phyloP scores from a whole-genome alignment of 2,113 vertebrate species.

The Verasper variegatus region DNA sequence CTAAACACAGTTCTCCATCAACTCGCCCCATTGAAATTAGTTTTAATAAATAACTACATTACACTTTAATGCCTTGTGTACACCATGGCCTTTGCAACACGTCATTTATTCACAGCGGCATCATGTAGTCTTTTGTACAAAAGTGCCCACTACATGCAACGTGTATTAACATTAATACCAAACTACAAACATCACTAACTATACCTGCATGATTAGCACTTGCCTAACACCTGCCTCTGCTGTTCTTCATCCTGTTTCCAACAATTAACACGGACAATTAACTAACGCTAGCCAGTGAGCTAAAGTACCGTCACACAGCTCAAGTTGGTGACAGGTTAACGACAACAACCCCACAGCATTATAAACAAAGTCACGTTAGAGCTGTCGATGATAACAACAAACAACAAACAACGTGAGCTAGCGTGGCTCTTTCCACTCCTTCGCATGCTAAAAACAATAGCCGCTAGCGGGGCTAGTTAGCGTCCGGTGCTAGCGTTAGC shows the following conservation, averaged over 20 bases:
- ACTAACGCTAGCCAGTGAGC: background rate
- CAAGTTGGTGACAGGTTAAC: background rate
- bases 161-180: too few relatives aligned
- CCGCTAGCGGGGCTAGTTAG: conserved; percentile 15
- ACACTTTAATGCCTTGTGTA: too few relatives aligned
- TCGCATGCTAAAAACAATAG: background rate
- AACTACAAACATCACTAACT: too few relatives aligned
- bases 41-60: too few relatives aligned
- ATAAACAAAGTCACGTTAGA: background rate
- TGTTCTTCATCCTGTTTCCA: too few relatives aligned
- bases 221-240: background rate
- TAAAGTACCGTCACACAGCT: background rate
- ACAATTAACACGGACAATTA: background rate
- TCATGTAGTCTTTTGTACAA: too few relatives aligned
- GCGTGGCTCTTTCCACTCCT: too few relatives aligned
- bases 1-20: too few relatives aligned
- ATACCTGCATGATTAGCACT: background rate
- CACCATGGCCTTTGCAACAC: too few relatives aligned
- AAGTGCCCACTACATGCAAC: too few relatives aligned
- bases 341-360: background rate
- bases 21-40: too few relatives aligned
- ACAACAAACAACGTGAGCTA: background rate
- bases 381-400: background rate
- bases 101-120: too few relatives aligned
- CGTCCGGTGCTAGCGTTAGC: conserved; percentile 54